Conservation (phyloP, 2,888 invertebrate species). For the Ceramica pisi region DNA sequence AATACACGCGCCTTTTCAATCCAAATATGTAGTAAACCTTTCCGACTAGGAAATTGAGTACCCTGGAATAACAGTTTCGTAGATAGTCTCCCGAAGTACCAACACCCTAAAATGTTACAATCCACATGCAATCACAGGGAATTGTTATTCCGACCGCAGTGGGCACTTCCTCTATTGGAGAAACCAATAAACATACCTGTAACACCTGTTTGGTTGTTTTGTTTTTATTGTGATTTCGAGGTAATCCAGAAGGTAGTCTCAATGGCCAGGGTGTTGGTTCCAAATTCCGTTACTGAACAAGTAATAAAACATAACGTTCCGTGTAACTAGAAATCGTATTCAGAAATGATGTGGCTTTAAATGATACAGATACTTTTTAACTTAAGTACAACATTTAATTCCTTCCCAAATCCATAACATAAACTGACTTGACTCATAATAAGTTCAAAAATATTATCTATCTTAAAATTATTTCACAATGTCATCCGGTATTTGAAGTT, state of each 20-base stretch:
- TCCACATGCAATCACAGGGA: constrained; percentile 39
- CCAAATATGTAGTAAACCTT: constrained; percentile 44
- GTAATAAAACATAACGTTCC: not conserved
- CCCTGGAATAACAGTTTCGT: constrained; percentile 33
- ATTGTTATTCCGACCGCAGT: constrained; percentile 35
- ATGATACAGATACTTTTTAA: constrained; percentile 1
- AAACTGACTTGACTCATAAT: constrained; percentile 6
- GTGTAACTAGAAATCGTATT: not conserved
- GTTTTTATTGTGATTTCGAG: constrained; percentile 1
- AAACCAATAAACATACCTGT: constrained; percentile 4
- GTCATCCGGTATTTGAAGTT: constrained; percentile 4
- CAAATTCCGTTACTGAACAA: not conserved
- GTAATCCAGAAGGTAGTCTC: not conserved
- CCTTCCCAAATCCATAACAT: constrained; percentile 24
- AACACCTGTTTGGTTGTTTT: constrained; percentile 3
- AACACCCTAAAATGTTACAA: constrained; percentile 35
- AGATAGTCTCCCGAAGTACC: constrained; percentile 17
- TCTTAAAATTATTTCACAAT: constrained; percentile 13
- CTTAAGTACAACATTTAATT: constrained; percentile 33
- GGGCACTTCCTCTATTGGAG: constrained; percentile 35
- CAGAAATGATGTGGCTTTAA: not conserved
- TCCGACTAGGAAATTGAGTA: constrained; percentile 47
- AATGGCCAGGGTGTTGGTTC: not conserved
- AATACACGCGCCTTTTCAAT: constrained; percentile 26
- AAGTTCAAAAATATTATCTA: constrained; percentile 25